A percentile compares a stretch with the other conserved stretches of the same genome.
phyloP scores from a whole-genome alignment of 2,888 invertebrate species.

The Polyommatus iphigenia region DNA sequence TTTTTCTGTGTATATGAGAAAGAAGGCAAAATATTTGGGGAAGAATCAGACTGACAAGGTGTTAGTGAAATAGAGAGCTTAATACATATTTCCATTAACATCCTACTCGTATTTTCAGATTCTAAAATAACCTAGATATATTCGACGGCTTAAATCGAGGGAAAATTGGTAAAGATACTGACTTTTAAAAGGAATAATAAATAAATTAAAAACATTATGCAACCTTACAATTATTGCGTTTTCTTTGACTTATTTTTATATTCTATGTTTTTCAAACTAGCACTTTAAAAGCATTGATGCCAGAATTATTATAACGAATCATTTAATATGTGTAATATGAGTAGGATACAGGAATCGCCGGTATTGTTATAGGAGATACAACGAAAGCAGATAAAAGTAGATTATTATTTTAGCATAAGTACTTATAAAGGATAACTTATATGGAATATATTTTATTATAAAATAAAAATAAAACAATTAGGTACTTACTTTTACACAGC shows the following conservation, averaged over 20 bases:
- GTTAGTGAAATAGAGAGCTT: background rate
- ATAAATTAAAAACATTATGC: background rate
- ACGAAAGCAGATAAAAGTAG: background rate
- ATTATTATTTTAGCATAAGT: background rate
- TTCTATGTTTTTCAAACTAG: no score
- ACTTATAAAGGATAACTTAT: background rate
- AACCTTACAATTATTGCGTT: background rate
- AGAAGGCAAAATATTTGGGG: no score
- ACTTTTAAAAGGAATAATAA: background rate
- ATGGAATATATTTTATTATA: background rate
- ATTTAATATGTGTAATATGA: background rate
- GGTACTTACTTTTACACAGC: constrained; percentile 64
- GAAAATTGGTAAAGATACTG: background rate
- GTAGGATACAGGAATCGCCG: background rate
- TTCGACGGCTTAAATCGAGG: background rate
- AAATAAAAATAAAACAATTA: constrained; percentile 37
- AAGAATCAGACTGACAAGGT: no score
- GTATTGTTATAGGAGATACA: background rate
- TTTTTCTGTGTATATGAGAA: no score
- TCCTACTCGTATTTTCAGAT: background rate
- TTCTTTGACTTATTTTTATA: background rate
- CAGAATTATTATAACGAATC: background rate
- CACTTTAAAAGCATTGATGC: background rate
- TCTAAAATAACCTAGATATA: background rate
- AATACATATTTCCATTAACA: no score